Conservation (phyloP, 2,888 invertebrate genomes). For the Willowsia nigromaculata region DNA sequence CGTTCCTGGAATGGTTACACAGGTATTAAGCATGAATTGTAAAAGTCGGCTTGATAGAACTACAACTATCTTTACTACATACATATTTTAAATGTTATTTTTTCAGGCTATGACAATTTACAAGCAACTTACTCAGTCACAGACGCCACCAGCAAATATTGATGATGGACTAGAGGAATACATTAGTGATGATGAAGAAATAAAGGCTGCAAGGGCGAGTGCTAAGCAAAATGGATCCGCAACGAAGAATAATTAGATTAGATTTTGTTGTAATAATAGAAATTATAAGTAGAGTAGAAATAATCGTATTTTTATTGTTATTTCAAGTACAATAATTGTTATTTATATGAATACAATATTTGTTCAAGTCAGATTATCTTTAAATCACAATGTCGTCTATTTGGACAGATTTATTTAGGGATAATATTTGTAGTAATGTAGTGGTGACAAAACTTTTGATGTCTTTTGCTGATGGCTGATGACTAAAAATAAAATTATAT, state of each 20-base stretch:
- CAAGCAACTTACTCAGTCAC: constrained; percentile 80
- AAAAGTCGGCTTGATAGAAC: not conserved
- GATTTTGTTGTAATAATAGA: not conserved
- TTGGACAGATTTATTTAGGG: not conserved
- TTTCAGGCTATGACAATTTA: constrained; percentile 81
- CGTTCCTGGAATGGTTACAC: constrained; percentile 88
- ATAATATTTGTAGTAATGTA: not conserved
- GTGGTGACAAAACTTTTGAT: not conserved
- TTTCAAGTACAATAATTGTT: not conserved
- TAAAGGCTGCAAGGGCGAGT: constrained; percentile 53
- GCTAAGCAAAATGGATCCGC: not conserved
- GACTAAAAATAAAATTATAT: constrained; percentile 9
- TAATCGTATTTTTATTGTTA: constrained; percentile 23
- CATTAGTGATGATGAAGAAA: constrained; percentile 81
- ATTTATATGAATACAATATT: not conserved
- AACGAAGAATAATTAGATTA: constrained; percentile 1
- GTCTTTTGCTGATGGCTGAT: not conserved
- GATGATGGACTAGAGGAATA: constrained; percentile 80
- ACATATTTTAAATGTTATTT: not conserved
- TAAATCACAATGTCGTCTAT: not conserved
- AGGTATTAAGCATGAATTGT: constrained; percentile 82
- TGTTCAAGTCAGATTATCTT: constrained; percentile 37
- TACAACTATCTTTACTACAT: not conserved
- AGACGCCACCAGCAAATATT: constrained; percentile 9
- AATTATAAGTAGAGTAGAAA: not conserved